Conservation (phyloP, 2,888 invertebrate genomes). For the Platycheirus albimanus region DNA sequence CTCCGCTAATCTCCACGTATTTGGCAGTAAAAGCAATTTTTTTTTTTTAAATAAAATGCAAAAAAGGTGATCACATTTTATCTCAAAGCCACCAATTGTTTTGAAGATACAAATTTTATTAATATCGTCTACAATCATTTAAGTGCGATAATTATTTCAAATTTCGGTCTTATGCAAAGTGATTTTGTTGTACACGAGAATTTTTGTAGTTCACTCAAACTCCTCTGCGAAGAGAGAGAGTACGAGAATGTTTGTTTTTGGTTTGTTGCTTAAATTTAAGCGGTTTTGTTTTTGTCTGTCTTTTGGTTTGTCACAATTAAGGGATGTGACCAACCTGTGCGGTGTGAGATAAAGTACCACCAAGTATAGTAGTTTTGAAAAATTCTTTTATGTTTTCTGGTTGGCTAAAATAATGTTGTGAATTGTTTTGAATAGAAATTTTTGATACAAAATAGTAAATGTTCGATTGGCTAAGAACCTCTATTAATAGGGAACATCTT, state of each 20-base stretch:
- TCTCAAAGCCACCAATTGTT: conserved; percentile 65
- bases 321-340: conserved; percentile 63
- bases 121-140: conserved; percentile 57
- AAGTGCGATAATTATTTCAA: conserved; percentile 64
- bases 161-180: conserved; percentile 65
- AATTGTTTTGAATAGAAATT: conserved; percentile 18
- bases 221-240: not conserved
- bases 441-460: not conserved
- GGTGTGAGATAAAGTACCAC: conserved; percentile 66
- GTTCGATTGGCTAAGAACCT: conserved; percentile 20
- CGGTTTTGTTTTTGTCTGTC: conserved; percentile 41
- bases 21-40: too few relatives aligned
- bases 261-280: conserved; percentile 48
- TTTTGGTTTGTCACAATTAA: conserved; percentile 66
- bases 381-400: conserved; percentile 36
- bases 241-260: conserved; percentile 52
- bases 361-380: not conserved
- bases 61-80: conserved; percentile 66
- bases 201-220: conserved; percentile 58
- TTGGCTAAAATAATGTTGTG: conserved; percentile 15
- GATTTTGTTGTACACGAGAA: conserved; percentile 61
- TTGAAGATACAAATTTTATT: conserved; percentile 63
- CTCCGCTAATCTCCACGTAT: too few relatives aligned
- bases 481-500: not conserved
- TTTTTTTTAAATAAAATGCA: not conserved